These are phyloP conservation scores for Lordiphosa stackelbergi DNA, from an alignment of 1,140 invertebrate species.

Conservation along the genomic window DNA sequence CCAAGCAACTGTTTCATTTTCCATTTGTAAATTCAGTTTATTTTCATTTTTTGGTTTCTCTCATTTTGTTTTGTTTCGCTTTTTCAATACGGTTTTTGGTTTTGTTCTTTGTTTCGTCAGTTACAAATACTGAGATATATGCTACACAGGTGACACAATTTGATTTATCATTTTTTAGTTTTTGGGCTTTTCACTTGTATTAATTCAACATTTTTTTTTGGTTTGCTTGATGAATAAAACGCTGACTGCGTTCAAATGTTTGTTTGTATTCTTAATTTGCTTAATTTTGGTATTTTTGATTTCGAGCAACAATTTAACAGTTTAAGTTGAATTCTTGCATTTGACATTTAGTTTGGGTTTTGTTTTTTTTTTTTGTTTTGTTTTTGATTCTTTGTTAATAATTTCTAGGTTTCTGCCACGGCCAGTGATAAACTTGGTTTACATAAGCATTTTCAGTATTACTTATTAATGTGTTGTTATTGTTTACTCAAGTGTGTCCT, in stretches of 20 bases:
- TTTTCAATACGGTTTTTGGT: constrained; percentile 53
- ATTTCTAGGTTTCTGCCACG: constrained; percentile 29
- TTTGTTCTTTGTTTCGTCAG: constrained; percentile 56
- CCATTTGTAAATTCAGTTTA: constrained; percentile 72
- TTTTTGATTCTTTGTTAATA: constrained; percentile 17
- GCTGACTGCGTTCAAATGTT: constrained; percentile 67
- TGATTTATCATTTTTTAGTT: constrained; percentile 56
- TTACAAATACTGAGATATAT: constrained; percentile 72
- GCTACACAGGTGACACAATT: constrained; percentile 71
- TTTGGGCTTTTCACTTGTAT: constrained; percentile 43
- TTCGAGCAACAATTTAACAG: constrained; percentile 69
- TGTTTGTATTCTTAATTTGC: constrained; percentile 37
- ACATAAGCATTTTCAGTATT: constrained; percentile 8
- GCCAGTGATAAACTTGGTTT: constrained; percentile 18
- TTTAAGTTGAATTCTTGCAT: constrained; percentile 65
- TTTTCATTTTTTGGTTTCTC: constrained; percentile 64
- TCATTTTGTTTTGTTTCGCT: constrained; percentile 47
- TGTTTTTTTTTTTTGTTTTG: background rate
- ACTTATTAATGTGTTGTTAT: constrained; percentile 2
- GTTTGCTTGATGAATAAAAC: constrained; percentile 64
- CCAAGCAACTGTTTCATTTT: background rate
- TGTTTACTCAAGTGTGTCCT: constrained; percentile 31
- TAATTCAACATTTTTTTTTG: constrained; percentile 66
- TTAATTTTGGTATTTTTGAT: constrained; percentile 41
- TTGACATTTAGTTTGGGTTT: constrained; percentile 26